Percentiles rank a stretch among this genome's conserved stretches.
phyloP scores from a whole-genome alignment of 2,888 invertebrate genomes.

The Temnothorax ravouxi region DNA sequence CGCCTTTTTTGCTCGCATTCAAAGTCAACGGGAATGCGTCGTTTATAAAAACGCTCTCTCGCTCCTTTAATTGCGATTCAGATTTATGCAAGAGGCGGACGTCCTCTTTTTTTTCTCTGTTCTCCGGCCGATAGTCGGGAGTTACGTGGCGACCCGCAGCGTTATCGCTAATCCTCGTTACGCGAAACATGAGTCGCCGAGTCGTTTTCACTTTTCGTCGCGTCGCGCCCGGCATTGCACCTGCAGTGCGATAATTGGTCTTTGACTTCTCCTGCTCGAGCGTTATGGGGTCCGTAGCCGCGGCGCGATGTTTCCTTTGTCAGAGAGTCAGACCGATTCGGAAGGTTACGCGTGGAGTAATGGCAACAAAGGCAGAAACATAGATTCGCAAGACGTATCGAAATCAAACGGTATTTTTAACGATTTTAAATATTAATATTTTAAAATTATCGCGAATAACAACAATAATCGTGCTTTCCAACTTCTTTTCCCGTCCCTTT shows the following conservation, averaged over 20 bases:
- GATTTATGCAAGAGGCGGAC: conserved; percentile 45
- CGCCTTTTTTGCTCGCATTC: neutral
- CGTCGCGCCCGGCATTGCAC: conserved; percentile 37
- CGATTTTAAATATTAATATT: neutral
- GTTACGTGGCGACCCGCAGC: conserved; percentile 61
- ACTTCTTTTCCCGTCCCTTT: neutral
- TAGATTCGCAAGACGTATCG: conserved; percentile 21
- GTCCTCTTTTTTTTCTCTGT: conserved; percentile 16
- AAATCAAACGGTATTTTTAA: conserved; percentile 30
- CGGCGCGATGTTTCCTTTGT: neutral
- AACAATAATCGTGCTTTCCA: conserved; percentile 43
- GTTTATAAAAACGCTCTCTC: neutral
- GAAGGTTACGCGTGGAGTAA: neutral
- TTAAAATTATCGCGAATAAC: conserved; percentile 58
- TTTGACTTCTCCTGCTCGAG: conserved; percentile 58
- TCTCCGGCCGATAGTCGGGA: conserved; percentile 6
- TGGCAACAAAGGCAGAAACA: conserved; percentile 15
- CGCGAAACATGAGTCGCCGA: conserved; percentile 42
- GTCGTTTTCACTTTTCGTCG: conserved; percentile 65
- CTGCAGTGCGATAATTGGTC: conserved; percentile 64
- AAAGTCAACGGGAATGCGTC: conserved; percentile 8
- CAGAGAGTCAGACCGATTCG: neutral
- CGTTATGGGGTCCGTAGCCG: neutral
- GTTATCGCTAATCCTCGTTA: conserved; percentile 57
- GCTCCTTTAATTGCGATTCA: conserved; percentile 39